Base-by-base conservation (phyloP, 2,797 vertebrate genomes). In the Pempheris klunzingeri region DNA sequence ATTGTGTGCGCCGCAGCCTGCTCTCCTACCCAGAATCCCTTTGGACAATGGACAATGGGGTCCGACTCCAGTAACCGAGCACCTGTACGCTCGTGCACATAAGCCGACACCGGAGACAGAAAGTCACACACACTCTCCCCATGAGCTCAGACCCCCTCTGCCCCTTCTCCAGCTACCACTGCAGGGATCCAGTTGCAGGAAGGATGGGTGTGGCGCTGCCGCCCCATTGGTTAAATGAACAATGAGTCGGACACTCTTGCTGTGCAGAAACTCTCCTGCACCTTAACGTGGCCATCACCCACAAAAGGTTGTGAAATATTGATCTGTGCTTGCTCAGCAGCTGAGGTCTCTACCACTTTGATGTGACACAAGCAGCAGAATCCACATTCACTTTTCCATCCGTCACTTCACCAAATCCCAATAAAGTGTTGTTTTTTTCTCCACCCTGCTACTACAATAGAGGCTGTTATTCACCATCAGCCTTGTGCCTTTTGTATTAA, bases 11-110 rank as follows among this genome's bases (percentile, higher is more conserved):
- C 61, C 0, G 7, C 54, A 18, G 53, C 62, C 53, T n/a, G 60
- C 68, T 39, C 77, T 44, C 2, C 63, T 78, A 83, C 84, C 86
- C 75, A 81, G 59, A 78, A 76, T 89, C 89, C 90, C 39, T 20
- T 54, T 60, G 91, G 83, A 92, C 87, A 92, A 87, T 81, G 78
- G 80, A 95, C 94, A 95, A 94, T 90, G 89, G 75, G 80, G 59
- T 78, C 61, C 0, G 65, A 83, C 87, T 94, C 78, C 44, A 67
- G 82, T 92, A 90, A 90, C 91, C 9, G 26, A 46, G 79, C 82
- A 89, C 87, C 81, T 87, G 87, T 70, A 77, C 17, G 28, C 59
- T 76, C 36, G 13, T 26, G 68, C 58, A 63, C 74, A 38, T 28
- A 32, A 24, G 53, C 52, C 64, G 83, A 68, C 77, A 87, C 70